Base-by-base conservation (phyloP, 2,888 invertebrate genomes). In the Pseudococcus longispinus region DNA sequence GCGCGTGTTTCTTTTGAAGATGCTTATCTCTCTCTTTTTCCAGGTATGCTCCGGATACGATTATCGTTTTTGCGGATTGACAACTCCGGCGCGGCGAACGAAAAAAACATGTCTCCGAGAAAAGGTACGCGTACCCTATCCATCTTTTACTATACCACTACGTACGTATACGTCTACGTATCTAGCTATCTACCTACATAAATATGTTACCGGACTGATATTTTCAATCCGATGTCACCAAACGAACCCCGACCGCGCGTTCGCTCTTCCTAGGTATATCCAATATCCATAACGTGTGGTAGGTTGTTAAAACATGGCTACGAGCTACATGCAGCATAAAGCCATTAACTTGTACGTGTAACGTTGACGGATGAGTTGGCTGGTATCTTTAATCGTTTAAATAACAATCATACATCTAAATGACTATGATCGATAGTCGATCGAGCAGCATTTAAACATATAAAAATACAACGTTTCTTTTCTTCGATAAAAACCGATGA, bases 361-460 rank as follows among this genome's bases (percentile, higher is more conserved):
- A 74, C 74, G 74, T 74, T 74, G 74, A 74, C 74, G 74, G 74
- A 74, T 74, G 74, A 74, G 37, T 74, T 74, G 3, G 37, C 13
- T 26, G 15, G 32, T 74, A 74, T 74, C 74, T 74, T 74, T 32
- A 18, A 74, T 37, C 74, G 74, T 74, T 74, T 74, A 74, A 74
- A 74, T 74, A 74, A 74, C 74, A 74, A 74, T 74, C 74, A n/a
- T 74, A 74, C 74, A 74, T 74, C 74, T 74, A 74, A 74, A 74
- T 74, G 74, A 74, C 74, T 74, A 74, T 74, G 74, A 74, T 74
- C 74, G 74, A 74, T 74, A 74, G 37, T 6, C 32, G 15, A 74
- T 74, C 74, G 51, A 51, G n/a, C n/a, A 37, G 74, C 32, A 32
- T 74, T 74, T 74, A 37, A 74, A 74, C 29, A 74, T 32, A 74